Evolutionary conservation across 2,888 invertebrate species (phyloP).

Genomic region (Folsomia manolachei): DNA sequence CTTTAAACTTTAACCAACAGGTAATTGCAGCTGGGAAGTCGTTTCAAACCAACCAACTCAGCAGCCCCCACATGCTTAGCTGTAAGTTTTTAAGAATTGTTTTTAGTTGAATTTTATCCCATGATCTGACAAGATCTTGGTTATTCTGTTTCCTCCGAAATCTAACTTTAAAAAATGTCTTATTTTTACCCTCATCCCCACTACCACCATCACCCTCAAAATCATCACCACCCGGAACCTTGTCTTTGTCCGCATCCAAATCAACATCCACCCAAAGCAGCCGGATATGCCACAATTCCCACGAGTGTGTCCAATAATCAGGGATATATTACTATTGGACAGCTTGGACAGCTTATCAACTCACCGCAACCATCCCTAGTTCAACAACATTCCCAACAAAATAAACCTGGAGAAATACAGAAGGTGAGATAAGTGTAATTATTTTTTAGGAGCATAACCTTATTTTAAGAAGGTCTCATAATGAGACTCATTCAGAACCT

Average conservation of each 20-base stretch:
- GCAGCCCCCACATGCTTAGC: slow-evolving; percentile 75
- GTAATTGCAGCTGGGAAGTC: slow-evolving; percentile 75
- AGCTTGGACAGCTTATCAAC: slow-evolving; percentile 62
- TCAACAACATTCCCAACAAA: no score
- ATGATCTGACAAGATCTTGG: neutral
- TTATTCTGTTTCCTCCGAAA: no score
- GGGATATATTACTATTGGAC: slow-evolving; percentile 51
- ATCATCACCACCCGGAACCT: neutral
- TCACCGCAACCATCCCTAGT: slow-evolving; percentile 69
- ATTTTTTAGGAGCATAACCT: no score
- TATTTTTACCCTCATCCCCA: neutral
- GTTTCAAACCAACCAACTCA: slow-evolving; percentile 71
- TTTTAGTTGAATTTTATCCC: neutral
- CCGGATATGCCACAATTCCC: slow-evolving; percentile 71
- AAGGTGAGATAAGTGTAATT: no score
- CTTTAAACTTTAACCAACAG: no score
- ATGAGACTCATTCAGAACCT: no score
- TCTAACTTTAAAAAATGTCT: neutral
- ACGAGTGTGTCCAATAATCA: slow-evolving; percentile 58
- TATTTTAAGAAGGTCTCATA: no score
- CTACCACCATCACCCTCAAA: neutral
- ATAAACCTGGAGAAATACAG: slow-evolving; percentile 65
- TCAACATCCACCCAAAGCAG: slow-evolving; percentile 56
- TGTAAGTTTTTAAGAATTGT: slow-evolving; percentile 44
- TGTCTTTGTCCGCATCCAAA: neutral